A percentile compares a stretch with the other conserved stretches of the same genome.
These are phyloP conservation scores for Noctilio leporinus DNA, from an alignment of 2,113 vertebrate species.

Conservation along the genomic window DNA sequence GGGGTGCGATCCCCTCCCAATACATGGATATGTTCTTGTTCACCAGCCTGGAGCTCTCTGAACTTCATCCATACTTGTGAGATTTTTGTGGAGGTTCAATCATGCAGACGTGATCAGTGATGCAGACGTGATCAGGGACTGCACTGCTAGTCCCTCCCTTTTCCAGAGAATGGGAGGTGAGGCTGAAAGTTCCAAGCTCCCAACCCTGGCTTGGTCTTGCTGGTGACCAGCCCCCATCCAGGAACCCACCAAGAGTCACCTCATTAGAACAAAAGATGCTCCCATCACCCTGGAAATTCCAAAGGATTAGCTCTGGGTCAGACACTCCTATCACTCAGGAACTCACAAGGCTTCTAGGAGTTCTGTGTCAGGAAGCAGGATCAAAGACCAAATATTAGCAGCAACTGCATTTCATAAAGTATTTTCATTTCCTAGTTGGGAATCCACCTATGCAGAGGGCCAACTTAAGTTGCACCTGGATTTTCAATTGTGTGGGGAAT, in stretches of 20 bases:
- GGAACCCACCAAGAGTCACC: not conserved
- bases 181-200: not conserved
- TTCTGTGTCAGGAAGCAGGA: not conserved
- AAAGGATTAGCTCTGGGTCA: not conserved
- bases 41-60: not conserved
- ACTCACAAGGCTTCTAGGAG: not conserved
- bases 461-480: not conserved
- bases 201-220: not conserved
- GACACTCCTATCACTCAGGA: not conserved
- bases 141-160: not conserved
- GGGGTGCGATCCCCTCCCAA: not conserved
- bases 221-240: not conserved
- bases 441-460: not conserved
- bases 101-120: fast-evolving
- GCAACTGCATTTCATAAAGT: not conserved
- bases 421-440: not conserved
- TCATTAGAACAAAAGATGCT: not conserved
- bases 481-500: not conserved
- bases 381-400: not conserved
- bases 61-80: not conserved
- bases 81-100: not conserved
- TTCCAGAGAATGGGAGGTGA: not conserved
- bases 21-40: not conserved
- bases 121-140: not conserved
- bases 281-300: not conserved